Base-by-base conservation (phyloP, 1,140 invertebrate species). In the Drosophila bipectinata region DNA sequence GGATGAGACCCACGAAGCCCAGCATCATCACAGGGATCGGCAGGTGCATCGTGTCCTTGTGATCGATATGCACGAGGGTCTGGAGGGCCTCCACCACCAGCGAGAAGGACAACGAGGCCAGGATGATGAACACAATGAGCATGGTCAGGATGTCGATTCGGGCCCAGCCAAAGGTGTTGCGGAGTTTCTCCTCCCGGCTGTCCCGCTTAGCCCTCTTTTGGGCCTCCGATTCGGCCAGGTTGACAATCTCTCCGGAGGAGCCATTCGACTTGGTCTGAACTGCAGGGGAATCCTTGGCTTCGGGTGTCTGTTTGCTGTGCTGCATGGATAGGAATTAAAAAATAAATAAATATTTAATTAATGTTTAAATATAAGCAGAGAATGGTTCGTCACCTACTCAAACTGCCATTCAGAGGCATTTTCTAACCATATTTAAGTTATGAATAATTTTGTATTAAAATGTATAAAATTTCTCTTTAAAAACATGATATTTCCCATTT, bases 141-240 rank as follows among this genome's bases (percentile, higher is more conserved):
- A 96, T 95, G 45, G 95, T 96, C 4, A 98, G 92, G 1, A 98
- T 95, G 79, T 98, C 97, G 26, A 98, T 96, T 54, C 97, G 93
- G 1, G 97, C 96, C 97, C 97, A 98, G 1, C 97, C 97, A 72
- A 98, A 98, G 0, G 97, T 98, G 90, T 98, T 98, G 45, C 95
- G 95, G 61, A 98, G 93, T 59, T 94, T 94, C 21, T 94, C 94
- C 66, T 96, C 95, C 7, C 93, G 92, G 0, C 92, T 72, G 44
- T 89, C 68, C 0, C 78, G 71, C 10, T 82, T 80, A 1, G 76
- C 72, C 49, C 62, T 14, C 28, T 73, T 67, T 53, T 81, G 78
- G 12, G 82, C 79, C 48, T 90, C 87, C 4, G 64, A 49, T 26
- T 81, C 78, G n/a, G 51, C 64, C 4, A 88, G 24, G 3, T 48